Percentiles rank a stretch among this genome's conserved stretches.
Evolutionary conservation across 2,888 invertebrate genomes (phyloP).

Genomic region (Amphipoea lucens): DNA sequence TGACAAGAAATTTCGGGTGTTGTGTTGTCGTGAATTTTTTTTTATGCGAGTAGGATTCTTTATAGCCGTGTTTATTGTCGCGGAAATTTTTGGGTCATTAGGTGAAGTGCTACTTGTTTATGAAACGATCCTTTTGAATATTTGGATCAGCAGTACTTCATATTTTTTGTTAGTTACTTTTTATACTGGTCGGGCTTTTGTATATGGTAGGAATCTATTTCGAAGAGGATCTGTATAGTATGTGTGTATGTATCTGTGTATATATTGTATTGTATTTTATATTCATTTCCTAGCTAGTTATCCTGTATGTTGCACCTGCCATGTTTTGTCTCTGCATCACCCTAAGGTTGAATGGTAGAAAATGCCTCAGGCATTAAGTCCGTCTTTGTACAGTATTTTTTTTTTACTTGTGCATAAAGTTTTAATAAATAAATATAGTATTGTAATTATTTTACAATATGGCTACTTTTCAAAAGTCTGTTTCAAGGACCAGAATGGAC

Average conservation of each 20-base stretch:
- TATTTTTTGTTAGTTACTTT: neutral
- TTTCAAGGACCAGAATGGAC: neutral
- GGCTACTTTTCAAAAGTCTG: neutral
- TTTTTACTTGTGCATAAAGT: too few relatives aligned
- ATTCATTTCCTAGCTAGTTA: too few relatives aligned
- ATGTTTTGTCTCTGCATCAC: too few relatives aligned
- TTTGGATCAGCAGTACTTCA: neutral
- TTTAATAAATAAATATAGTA: too few relatives aligned
- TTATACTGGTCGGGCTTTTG: neutral
- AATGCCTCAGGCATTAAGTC: too few relatives aligned
- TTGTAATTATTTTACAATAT: neutral
- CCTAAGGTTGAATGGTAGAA: too few relatives aligned
- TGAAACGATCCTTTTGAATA: slow-evolving; percentile 13
- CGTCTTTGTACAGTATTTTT: too few relatives aligned
- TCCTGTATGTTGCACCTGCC: too few relatives aligned
- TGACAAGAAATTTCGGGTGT: slow-evolving; percentile 17
- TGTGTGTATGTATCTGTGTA: too few relatives aligned
- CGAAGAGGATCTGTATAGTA: neutral
- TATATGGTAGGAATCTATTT: neutral
- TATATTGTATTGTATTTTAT: too few relatives aligned
- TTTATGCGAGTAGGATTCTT: slow-evolving; percentile 20
- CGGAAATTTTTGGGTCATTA: slow-evolving; percentile 17
- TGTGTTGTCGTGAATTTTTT: slow-evolving; percentile 10
- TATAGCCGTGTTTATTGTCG: slow-evolving; percentile 19
- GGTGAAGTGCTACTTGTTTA: slow-evolving; percentile 29